Evolutionary conservation across 1,140 invertebrate species (phyloP).

Genomic region (Trinorchestia longiramus): DNA sequence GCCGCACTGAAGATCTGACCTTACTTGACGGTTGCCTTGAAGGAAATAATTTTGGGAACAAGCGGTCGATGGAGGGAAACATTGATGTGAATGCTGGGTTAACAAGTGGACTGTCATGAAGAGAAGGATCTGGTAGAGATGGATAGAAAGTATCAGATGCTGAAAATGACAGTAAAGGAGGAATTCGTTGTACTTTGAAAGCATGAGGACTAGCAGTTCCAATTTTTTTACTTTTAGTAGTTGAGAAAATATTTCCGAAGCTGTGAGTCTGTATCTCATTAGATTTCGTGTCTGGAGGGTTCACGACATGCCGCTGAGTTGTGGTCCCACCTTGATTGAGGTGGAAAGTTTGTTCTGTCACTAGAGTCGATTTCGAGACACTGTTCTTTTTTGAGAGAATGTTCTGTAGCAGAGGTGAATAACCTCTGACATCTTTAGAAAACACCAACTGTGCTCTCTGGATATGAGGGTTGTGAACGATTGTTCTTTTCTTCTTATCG

Average conservation of each 20-base stretch:
- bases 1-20: background rate
- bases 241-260: background rate
- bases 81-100: background rate
- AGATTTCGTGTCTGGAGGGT: background rate
- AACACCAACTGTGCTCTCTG: background rate
- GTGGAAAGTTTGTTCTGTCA: conserved; percentile 13
- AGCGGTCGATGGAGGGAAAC: background rate
- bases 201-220: background rate
- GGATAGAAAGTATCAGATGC: background rate
- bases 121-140: background rate
- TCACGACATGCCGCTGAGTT: background rate
- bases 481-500: background rate
- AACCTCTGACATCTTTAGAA: conserved; percentile 20
- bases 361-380: conserved; percentile 2
- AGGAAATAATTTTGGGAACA: background rate
- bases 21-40: background rate
- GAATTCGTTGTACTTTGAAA: conserved; percentile 1
- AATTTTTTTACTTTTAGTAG: background rate
- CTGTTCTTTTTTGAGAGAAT: background rate
- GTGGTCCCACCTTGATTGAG: background rate
- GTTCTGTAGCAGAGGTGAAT: background rate
- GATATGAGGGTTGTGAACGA: background rate
- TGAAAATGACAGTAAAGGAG: background rate
- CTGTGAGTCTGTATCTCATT: background rate
- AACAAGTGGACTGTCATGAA: background rate